phyloP scores from a whole-genome alignment of 2,888 invertebrate genomes.

The Pristionchus exspectatus region DNA sequence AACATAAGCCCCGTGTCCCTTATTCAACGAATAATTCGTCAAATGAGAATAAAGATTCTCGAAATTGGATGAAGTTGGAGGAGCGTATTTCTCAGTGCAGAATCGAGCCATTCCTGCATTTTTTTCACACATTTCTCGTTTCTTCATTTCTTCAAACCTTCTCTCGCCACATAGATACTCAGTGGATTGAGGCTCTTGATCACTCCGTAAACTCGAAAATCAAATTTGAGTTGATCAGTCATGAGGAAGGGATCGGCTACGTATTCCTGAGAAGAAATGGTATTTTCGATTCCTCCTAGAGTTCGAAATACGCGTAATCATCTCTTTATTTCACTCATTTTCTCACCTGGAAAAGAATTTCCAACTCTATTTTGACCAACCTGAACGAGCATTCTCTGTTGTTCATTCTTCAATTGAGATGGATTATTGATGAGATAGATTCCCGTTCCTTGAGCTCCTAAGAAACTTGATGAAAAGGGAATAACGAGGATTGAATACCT shows the following conservation, averaged over 20 bases:
- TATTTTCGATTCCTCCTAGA: no score
- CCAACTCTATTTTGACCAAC: slow-evolving; percentile 44
- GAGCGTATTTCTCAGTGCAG: slow-evolving; percentile 81
- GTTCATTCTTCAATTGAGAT: slow-evolving; percentile 78
- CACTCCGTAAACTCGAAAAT: slow-evolving; percentile 81
- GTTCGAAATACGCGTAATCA: no score
- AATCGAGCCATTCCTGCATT: slow-evolving; percentile 80
- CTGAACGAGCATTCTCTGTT: slow-evolving; percentile 74
- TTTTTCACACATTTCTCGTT: not conserved
- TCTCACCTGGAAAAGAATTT: no score
- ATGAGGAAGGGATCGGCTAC: slow-evolving; percentile 79
- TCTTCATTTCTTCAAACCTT: slow-evolving; percentile 72
- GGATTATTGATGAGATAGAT: slow-evolving; percentile 81
- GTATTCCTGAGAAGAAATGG: slow-evolving; percentile 78
- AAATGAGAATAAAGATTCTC: slow-evolving; percentile 81
- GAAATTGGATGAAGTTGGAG: slow-evolving; percentile 80
- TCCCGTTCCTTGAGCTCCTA: slow-evolving; percentile 81
- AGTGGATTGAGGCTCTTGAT: slow-evolving; percentile 80
- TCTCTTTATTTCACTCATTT: not conserved
- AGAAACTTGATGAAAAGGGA: slow-evolving; percentile 19
- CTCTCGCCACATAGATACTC: slow-evolving; percentile 78
- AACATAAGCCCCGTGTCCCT: slow-evolving; percentile 80
- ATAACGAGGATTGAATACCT: slow-evolving; percentile 69
- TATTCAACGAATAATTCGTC: slow-evolving; percentile 82
- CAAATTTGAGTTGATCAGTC: slow-evolving; percentile 81